phyloP scores from a whole-genome alignment of 2,888 invertebrate genomes.

The Rotaria sp. region DNA sequence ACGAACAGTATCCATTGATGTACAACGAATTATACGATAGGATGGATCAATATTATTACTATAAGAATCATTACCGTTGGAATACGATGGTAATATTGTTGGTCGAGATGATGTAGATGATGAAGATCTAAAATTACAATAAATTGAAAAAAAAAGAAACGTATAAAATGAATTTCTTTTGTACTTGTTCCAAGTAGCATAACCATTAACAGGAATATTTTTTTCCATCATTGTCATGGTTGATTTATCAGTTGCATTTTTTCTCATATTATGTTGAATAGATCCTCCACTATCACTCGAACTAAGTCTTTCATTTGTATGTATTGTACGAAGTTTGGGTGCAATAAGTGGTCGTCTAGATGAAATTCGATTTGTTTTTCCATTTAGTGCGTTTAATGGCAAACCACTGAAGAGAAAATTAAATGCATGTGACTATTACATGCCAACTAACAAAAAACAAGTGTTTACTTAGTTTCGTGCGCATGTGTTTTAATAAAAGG shows the following conservation, averaged over 20 bases:
- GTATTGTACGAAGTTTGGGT: background rate
- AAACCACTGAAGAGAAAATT: background rate
- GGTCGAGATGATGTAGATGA: background rate
- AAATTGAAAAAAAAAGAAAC: background rate
- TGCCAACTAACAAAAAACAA: background rate
- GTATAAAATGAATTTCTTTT: background rate
- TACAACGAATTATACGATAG: constrained; percentile 11
- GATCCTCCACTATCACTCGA: constrained; percentile 26
- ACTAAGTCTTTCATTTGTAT: background rate
- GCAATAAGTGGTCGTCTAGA: constrained; percentile 8
- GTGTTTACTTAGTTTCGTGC: background rate
- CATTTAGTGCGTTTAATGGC: background rate
- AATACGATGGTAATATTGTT: background rate
- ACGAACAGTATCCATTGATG: constrained; percentile 14
- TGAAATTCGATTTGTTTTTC: background rate
- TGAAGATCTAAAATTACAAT: background rate
- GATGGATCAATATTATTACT: background rate
- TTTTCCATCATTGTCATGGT: background rate
- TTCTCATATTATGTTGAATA: background rate
- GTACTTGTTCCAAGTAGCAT: constrained; percentile 2
- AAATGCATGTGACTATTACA: background rate
- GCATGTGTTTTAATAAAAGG: background rate
- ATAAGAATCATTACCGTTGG: background rate
- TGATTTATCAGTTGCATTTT: background rate
- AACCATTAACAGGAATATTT: background rate